phyloP scores from a whole-genome alignment of 2,797 vertebrate species.

The Silurus lanzhouensis region DNA sequence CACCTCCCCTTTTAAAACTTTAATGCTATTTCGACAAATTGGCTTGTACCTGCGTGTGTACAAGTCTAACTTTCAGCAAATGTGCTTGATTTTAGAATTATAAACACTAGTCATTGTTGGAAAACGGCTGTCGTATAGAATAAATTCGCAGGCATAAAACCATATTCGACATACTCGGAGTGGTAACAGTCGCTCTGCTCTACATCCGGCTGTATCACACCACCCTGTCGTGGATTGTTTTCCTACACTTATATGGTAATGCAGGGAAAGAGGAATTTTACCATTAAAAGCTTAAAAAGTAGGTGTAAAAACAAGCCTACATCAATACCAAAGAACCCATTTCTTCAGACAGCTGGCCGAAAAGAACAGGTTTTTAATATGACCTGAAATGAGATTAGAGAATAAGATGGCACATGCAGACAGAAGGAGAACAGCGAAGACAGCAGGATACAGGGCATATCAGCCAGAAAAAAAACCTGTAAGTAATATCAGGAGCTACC shows the following conservation, averaged over 20 bases:
- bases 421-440: background rate
- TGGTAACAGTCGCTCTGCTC: too few relatives aligned
- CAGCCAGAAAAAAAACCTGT: constrained; percentile 26
- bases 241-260: background rate
- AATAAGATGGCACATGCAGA: constrained; percentile 33
- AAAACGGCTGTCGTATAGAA: background rate
- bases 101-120: background rate
- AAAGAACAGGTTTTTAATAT: constrained; percentile 39
- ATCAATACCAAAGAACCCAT: constrained; percentile 34
- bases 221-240: background rate
- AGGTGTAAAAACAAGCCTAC: constrained; percentile 24
- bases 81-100: background rate
- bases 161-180: too few relatives aligned
- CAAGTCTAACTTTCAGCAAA: too few relatives aligned
- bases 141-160: background rate
- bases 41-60: too few relatives aligned
- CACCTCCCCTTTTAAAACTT: background rate
- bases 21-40: background rate
- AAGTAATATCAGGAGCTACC: background rate
- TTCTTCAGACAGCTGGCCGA: constrained; percentile 23
- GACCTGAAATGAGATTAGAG: constrained; percentile 44
- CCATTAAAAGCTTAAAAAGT: constrained; percentile 25
- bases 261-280: constrained; percentile 28
- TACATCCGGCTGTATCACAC: background rate
- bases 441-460: constrained; percentile 1